These are phyloP conservation scores for Bradysia coprophila DNA, from an alignment of 1,140 invertebrate genomes.

Conservation along the genomic window DNA sequence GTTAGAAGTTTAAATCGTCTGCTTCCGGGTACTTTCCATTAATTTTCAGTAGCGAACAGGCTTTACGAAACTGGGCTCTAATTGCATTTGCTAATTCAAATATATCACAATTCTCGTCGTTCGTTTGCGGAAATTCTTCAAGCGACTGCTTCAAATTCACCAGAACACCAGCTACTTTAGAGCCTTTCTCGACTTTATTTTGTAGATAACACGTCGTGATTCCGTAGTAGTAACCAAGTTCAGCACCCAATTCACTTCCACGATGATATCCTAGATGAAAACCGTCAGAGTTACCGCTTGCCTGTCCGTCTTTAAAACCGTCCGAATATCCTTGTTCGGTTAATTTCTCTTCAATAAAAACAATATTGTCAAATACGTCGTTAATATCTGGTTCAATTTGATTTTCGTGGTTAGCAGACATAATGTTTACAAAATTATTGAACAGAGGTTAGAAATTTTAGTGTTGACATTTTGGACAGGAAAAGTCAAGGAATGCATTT, in stretches of 20 bases:
- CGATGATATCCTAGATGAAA: slow-evolving; percentile 43
- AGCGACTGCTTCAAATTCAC: slow-evolving; percentile 35
- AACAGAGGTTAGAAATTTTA: no score
- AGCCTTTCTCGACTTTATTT: slow-evolving; percentile 11
- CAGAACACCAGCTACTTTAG: slow-evolving; percentile 33
- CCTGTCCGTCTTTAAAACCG: slow-evolving; percentile 30
- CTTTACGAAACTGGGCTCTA: slow-evolving; percentile 41
- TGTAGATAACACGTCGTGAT: slow-evolving; percentile 23
- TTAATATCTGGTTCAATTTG: slow-evolving; percentile 33
- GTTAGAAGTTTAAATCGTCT: slow-evolving; percentile 28
- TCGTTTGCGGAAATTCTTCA: slow-evolving; percentile 40
- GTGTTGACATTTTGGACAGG: no score
- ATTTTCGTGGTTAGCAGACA: no score
- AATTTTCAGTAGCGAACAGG: slow-evolving; percentile 45
- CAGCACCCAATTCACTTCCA: slow-evolving; percentile 39
- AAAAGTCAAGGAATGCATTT: no score
- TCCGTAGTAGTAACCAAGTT: slow-evolving; percentile 38
- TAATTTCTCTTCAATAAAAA: slow-evolving; percentile 34
- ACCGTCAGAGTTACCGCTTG: slow-evolving; percentile 36
- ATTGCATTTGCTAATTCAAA: slow-evolving; percentile 36
- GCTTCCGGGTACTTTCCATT: slow-evolving; percentile 20
- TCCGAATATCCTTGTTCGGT: slow-evolving; percentile 34
- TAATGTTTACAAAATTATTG: no score
- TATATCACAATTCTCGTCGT: slow-evolving; percentile 42
- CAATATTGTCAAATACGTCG: slow-evolving; percentile 38